These are phyloP conservation scores for Flexamia atlantica DNA, from an alignment of 2,888 invertebrate species.

Conservation along the genomic window DNA sequence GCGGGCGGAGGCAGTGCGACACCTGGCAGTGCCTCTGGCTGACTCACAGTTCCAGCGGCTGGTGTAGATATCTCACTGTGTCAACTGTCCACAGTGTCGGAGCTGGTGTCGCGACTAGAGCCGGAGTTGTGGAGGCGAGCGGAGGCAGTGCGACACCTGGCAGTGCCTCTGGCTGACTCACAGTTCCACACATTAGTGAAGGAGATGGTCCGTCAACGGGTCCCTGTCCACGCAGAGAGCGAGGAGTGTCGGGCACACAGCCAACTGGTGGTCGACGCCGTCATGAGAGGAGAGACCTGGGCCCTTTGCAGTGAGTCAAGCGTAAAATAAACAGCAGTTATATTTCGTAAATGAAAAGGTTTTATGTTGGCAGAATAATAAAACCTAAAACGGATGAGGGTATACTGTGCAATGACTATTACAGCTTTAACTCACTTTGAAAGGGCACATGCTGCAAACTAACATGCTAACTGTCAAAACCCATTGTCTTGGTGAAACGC, in stretches of 20 bases:
- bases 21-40: background rate
- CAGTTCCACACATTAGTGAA: background rate
- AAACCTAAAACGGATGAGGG: too few relatives aligned
- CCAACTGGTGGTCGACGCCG: background rate
- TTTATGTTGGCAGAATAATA: too few relatives aligned
- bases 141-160: background rate
- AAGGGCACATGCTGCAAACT: too few relatives aligned
- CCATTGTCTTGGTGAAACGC: too few relatives aligned
- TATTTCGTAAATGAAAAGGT: too few relatives aligned
- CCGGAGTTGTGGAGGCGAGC: background rate
- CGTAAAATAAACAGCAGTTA: too few relatives aligned
- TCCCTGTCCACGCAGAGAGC: slow-evolving; percentile 13
- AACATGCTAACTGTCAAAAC: too few relatives aligned
- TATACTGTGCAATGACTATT: too few relatives aligned
- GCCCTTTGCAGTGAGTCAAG: slow-evolving; percentile 7
- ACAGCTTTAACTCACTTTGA: too few relatives aligned
- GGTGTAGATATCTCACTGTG: too few relatives aligned
- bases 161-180: background rate
- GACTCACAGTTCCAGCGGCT: background rate
- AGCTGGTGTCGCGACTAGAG: background rate
- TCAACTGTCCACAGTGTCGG: background rate
- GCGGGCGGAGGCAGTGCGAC: background rate
- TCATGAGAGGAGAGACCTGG: background rate
- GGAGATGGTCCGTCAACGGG: background rate
- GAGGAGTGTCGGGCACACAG: background rate